Base-by-base conservation (phyloP, 2,797 vertebrate genomes). In the Poeciliopsis infans region DNA sequence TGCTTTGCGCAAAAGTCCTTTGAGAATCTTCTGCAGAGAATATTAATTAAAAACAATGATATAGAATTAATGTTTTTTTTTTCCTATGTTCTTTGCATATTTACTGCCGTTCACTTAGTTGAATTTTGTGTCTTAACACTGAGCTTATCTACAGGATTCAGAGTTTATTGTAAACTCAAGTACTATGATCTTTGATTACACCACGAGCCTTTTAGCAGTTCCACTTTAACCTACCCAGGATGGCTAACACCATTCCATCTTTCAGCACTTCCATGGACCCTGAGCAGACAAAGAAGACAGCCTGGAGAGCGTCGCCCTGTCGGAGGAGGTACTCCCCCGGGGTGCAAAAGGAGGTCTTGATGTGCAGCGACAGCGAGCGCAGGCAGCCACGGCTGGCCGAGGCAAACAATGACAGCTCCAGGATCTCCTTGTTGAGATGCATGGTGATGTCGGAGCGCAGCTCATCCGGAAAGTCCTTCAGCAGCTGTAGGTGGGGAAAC, bases 261-360 rank as follows among this genome's bases (percentile, higher is more conserved):
- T 98, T 99, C 71, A 99, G 96, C 76, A 99, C 98, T 93, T 99
- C 98, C 98, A 99, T 99, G 90, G 98, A 99, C 73, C 98, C 98
- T 1, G 98, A 99, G 94, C 98, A 99, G 78, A 99, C 98, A 28
- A 99, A 98, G 92, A 98, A 99, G 94, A 99, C 97, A 51, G 98
- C 98, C 93, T 99, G 98, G 84, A 99, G 94, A 55, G 98, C 98
- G 18, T 99, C 98, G 39, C 98, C 98, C 91, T 99, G 97, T 23
- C 98, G 96, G 36, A 99, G 96, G 78, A 99, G 97, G 92, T 97
- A 99, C 93, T 99, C 98, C 83, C 98, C 98, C 0, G 98, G 98
- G 83, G 98, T 97, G 76, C 98, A 99, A 94, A 99, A 99, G 66
- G 97, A 97, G n/a, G 97, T 98, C 95, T 99, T 99, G 93, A 99